Evolutionary conservation across 2,888 invertebrate species (phyloP), one percentile per base, ranked within the genome.

Genomic region (Melinopterus prodromus): DNA sequence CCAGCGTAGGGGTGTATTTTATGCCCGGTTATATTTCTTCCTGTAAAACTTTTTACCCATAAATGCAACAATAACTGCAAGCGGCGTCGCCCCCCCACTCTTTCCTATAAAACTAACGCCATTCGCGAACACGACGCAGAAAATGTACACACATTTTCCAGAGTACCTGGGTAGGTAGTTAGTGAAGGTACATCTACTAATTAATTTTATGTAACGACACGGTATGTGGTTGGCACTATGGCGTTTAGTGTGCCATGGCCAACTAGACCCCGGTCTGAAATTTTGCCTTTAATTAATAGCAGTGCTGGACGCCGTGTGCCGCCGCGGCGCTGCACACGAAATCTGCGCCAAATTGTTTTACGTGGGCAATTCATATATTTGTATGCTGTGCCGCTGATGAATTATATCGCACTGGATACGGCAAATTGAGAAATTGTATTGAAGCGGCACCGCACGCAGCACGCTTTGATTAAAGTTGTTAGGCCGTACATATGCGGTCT

Each of bases 51-150:
- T 53, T 53, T 53, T 53, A 53, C 53, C 53, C 53, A 53, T 53
- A 53, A 53, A 53, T 53, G 53, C 53, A 53, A 53, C 53, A 53
- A 53, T 53, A 53, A 53, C 53, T 53, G 53, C 53, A 53, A 53
- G 53, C 53, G 53, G 53, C 53, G 26, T 26, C 26, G 26, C 26
- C 26, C 26, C 26, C 26, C 26, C 26, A 26, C 26, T 26, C 26
- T 26, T 1, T 26, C 3, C 26, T 26, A 26, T 26, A 26, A 26
- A 26, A 26, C 26, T 26, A 26, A 26, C 26, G 26, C 1, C 26
- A 53, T 53, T 53, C 53, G 53, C 53, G 9, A 53, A 53, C 53
- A 53, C 53, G 53, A 53, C 53, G 12, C 53, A 53, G 53, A 53
- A 53, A 53, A 53, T 53, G 2, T 53, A 7, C 53, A 53, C 53